phyloP scores from a whole-genome alignment of 2,888 invertebrate species.

The Cepaea hortensis region DNA sequence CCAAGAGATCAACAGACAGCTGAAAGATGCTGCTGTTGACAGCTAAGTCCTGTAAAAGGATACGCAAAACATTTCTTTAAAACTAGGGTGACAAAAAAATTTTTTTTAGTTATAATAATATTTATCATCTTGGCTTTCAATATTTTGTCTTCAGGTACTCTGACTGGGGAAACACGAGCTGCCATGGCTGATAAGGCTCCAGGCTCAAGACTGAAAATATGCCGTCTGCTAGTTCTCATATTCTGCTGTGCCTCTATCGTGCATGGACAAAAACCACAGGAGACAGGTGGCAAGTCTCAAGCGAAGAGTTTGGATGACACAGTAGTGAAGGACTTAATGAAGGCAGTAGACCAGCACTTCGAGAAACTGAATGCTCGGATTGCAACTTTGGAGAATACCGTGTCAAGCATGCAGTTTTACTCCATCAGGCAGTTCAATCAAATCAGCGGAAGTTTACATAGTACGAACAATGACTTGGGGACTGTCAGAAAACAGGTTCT shows the following conservation, averaged over 20 bases:
- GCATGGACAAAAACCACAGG: background rate
- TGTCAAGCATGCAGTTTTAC: constrained; percentile 68
- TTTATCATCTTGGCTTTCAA: no score
- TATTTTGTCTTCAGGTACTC: background rate
- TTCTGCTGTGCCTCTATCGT: background rate
- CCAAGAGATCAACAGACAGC: no score
- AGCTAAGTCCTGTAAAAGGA: no score
- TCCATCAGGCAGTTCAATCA: constrained; percentile 65
- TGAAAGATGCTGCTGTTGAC: no score
- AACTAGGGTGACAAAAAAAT: no score
- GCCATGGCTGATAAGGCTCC: background rate
- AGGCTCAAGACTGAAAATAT: background rate
- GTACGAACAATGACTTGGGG: constrained; percentile 54
- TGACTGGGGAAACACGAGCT: background rate
- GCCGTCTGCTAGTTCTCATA: background rate
- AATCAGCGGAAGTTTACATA: constrained; percentile 62
- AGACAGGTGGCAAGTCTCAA: background rate
- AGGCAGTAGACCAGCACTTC: constrained; percentile 67
- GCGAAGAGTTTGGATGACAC: constrained; percentile 58
- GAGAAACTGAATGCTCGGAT: constrained; percentile 63
- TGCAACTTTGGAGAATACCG: constrained; percentile 60
- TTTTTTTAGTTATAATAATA: no score
- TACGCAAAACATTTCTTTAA: no score
- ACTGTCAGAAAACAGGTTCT: constrained; percentile 55
- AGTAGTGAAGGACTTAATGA: constrained; percentile 61